These are phyloP conservation scores for Brachylomia viminalis DNA, from an alignment of 2,888 invertebrate species.

Conservation along the genomic window DNA sequence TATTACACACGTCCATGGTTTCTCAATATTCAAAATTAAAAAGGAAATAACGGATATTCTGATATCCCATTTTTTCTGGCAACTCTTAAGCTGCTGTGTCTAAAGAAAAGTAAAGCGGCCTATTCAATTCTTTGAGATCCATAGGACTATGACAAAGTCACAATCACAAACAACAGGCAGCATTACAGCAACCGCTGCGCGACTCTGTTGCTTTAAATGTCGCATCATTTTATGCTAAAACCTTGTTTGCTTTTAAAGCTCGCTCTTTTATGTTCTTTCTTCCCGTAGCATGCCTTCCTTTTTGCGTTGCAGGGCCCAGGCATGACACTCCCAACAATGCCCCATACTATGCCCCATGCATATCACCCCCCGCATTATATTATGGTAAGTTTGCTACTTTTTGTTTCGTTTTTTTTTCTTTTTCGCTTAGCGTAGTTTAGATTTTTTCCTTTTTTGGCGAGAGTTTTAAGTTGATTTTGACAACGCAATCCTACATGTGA, in stretches of 20 bases:
- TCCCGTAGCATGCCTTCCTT: constrained; percentile 87
- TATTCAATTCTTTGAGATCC: constrained; percentile 24
- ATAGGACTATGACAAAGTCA: constrained; percentile 11
- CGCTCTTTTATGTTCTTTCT: constrained; percentile 75
- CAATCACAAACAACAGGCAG: constrained; percentile 18
- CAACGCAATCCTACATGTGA: constrained; percentile 3
- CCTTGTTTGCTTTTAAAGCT: constrained; percentile 65
- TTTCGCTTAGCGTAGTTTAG: constrained; percentile 62
- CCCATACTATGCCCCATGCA: constrained; percentile 90
- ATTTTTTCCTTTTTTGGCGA: constrained; percentile 20
- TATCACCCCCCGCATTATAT: constrained; percentile 90
- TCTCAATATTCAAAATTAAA: constrained; percentile 31
- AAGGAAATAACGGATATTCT: not conserved
- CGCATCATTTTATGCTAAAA: constrained; percentile 68
- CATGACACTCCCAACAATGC: constrained; percentile 89
- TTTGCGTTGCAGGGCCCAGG: constrained; percentile 89
- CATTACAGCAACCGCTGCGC: constrained; percentile 35
- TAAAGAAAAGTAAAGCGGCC: not conserved
- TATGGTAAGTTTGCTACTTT: constrained; percentile 85
- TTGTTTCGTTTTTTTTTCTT: constrained; percentile 46
- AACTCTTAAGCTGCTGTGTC: not conserved
- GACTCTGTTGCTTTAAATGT: constrained; percentile 73
- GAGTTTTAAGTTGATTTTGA: constrained; percentile 18
- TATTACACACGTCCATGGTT: constrained; percentile 30
- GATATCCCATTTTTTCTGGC: not conserved